Evolutionary conservation across 2,113 vertebrate genomes (phyloP).

Genomic region (Micromys minutus): DNA sequence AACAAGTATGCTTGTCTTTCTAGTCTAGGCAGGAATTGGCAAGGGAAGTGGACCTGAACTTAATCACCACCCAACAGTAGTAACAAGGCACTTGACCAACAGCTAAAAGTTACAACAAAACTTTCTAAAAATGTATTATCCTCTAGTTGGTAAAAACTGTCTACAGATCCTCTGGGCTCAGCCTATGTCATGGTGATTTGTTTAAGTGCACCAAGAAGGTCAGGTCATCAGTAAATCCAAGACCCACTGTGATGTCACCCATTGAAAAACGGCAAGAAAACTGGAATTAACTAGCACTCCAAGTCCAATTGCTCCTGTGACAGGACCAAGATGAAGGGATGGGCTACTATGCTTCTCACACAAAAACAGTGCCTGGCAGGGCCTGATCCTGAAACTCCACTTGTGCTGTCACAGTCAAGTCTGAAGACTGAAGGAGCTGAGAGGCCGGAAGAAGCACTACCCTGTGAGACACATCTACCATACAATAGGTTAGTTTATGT

Average conservation of each 20-base stretch:
- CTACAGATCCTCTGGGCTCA: not conserved
- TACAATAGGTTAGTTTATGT: not conserved
- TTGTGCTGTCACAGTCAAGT: not conserved
- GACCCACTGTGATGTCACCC: not conserved
- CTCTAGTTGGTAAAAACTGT: not conserved
- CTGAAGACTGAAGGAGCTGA: not conserved
- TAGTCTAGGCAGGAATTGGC: not conserved
- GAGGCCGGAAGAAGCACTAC: not conserved
- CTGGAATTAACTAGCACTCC: not conserved
- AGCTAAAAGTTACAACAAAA: not conserved
- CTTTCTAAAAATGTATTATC: not conserved
- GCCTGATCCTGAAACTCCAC: not conserved
- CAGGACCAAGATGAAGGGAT: not conserved
- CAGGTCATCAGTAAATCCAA: not conserved
- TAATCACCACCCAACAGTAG: not conserved
- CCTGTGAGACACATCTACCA: not conserved
- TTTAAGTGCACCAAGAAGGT: not conserved
- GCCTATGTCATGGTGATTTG: not conserved
- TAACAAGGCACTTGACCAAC: not conserved
- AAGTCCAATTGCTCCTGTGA: not conserved
- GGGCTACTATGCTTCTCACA: not conserved
- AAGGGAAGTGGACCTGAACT: not conserved
- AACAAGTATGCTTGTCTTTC: not conserved
- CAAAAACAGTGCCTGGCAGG: not conserved
- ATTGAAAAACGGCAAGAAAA: not conserved